Evolutionary conservation across 2,113 vertebrate species (phyloP).

Genomic region (Callipepla californica): DNA sequence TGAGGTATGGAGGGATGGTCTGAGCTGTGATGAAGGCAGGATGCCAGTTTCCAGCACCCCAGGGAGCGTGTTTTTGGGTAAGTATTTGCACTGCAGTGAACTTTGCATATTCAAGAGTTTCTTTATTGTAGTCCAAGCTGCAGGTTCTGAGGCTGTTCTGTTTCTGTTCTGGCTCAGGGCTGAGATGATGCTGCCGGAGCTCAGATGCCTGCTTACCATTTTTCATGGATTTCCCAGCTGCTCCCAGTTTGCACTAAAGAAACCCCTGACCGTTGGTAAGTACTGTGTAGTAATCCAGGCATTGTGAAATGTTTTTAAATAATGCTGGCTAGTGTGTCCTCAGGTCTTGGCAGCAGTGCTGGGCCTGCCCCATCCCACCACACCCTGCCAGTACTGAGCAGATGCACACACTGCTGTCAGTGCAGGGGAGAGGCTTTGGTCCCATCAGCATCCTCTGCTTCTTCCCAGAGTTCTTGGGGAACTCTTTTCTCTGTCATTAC

Average conservation of each 20-base stretch:
- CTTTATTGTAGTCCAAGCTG: not conserved
- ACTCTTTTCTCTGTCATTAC: not conserved
- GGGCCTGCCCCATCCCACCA: not conserved
- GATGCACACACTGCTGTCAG: not conserved
- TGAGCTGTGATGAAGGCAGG: not conserved
- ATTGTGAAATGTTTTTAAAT: not conserved
- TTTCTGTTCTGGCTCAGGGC: constrained; percentile 24
- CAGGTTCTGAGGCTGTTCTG: constrained; percentile 13
- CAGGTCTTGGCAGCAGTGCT: not conserved
- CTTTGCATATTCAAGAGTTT: not conserved
- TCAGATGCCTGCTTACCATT: not conserved
- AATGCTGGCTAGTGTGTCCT: not conserved
- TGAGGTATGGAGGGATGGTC: not conserved
- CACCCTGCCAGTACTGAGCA: not conserved
- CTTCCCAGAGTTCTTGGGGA: not conserved
- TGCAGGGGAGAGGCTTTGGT: not conserved
- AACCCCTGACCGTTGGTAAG: constrained; percentile 5
- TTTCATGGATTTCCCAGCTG: not conserved
- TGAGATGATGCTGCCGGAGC: accelerated
- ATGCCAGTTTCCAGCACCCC: accelerated
- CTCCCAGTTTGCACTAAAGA: not conserved
- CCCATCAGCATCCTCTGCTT: not conserved
- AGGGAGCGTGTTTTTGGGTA: not conserved
- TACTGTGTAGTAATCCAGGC: not conserved
- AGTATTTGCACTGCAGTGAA: not conserved